Evolutionary conservation across 1,140 invertebrate species (phyloP).

Genomic region (Trialeurodes vaporariorum): DNA sequence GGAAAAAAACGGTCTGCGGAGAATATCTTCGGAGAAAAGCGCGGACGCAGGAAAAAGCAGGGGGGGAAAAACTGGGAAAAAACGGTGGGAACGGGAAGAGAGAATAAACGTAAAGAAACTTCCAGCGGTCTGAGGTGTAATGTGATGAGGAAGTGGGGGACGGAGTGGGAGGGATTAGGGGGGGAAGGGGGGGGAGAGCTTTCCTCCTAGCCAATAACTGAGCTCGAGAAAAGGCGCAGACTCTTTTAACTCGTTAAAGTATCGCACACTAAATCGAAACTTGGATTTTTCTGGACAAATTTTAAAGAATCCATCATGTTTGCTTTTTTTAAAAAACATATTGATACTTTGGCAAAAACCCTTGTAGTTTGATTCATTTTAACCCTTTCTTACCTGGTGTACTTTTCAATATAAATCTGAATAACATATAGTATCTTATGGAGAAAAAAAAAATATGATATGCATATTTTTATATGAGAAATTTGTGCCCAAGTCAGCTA

Average conservation of each 20-base stretch:
- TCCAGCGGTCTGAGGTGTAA: not conserved
- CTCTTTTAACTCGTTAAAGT: not conserved
- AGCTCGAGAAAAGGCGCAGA: not conserved
- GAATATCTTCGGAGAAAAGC: not conserved
- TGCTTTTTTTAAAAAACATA: not conserved
- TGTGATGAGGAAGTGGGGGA: not conserved
- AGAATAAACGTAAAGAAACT: no score
- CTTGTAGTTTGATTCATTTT: no score
- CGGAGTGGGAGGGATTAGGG: no score
- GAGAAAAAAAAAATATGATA: no score
- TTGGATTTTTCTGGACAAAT: no score
- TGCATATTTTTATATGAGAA: no score
- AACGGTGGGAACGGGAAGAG: not conserved
- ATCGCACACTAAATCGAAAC: no score
- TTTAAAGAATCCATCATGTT: not conserved
- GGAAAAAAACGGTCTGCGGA: no score
- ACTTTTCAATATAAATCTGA: no score
- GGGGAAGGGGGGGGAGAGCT: not conserved
- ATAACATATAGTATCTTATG: no score
- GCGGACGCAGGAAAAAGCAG: not conserved
- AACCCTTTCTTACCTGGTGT: no score
- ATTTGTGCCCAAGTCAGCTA: no score
- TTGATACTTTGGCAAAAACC: not conserved
- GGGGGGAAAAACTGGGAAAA: not conserved
- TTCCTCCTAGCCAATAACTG: not conserved